A percentile compares a stretch with the other conserved stretches of the same genome.
Conservation (phyloP, 1,140 invertebrate genomes). For the Bombus turneri region DNA sequence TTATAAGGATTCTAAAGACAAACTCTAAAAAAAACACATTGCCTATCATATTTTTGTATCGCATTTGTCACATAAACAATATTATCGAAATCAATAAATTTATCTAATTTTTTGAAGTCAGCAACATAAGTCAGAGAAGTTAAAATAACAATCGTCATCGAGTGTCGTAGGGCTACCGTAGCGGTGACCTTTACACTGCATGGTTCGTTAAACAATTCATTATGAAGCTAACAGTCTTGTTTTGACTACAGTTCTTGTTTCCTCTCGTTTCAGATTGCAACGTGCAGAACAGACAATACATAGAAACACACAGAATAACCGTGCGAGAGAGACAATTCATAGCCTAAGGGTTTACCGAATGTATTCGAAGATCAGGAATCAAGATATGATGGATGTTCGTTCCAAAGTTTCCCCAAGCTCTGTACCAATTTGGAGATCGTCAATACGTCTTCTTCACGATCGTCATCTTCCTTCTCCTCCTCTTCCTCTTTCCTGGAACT, state of each 20-base stretch:
- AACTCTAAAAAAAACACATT: background rate
- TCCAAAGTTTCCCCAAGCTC: constrained; percentile 4
- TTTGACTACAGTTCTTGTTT: background rate
- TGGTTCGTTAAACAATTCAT: constrained; percentile 9
- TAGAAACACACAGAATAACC: background rate
- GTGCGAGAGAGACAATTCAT: background rate
- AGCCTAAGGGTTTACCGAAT: background rate
- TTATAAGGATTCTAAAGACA: constrained; percentile 12
- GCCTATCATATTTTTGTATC: background rate
- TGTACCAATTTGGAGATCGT: constrained; percentile 9
- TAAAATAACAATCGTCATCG: background rate
- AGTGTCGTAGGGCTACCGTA: background rate
- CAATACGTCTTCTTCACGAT: constrained; percentile 48
- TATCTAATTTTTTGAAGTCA: background rate
- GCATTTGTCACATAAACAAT: too few relatives aligned
- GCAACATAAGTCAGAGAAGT: background rate
- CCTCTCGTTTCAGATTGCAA: constrained; percentile 46
- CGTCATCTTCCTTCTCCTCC: constrained; percentile 48
- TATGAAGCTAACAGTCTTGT: background rate
- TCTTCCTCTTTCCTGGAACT: constrained; percentile 55
- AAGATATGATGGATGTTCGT: background rate
- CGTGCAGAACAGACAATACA: constrained; percentile 18
- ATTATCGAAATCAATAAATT: constrained; percentile 1
- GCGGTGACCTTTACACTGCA: background rate
- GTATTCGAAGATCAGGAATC: background rate